phyloP scores from a whole-genome alignment of 2,797 vertebrate genomes.

The Betta splendens region DNA sequence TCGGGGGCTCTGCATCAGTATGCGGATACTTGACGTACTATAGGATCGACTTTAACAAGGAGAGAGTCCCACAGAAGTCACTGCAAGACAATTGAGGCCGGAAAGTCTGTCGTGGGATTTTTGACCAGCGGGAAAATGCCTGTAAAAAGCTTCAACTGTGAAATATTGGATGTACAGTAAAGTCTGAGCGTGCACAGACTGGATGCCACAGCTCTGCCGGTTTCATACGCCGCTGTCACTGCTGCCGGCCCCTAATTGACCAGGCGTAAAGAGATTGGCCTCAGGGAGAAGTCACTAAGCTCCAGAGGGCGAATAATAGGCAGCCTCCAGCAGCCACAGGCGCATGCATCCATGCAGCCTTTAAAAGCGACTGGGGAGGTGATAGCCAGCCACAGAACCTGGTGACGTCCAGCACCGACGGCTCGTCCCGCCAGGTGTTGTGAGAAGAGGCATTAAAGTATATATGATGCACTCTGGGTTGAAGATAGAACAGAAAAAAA shows the following conservation, averaged over 20 bases:
- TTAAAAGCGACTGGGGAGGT: slow-evolving; percentile 53
- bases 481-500: no score
- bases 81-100: slow-evolving; percentile 18
- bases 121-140: background rate
- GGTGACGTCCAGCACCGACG: slow-evolving; percentile 6
- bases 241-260: slow-evolving; percentile 36
- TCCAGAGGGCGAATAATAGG: slow-evolving; percentile 67
- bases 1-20: slow-evolving; percentile 67
- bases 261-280: slow-evolving; percentile 69
- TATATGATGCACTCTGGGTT: background rate
- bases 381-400: slow-evolving; percentile 29
- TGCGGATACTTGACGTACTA: slow-evolving; percentile 74
- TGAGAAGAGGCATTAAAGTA: background rate
- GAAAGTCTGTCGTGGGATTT: background rate
- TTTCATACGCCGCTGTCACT: slow-evolving; percentile 40
- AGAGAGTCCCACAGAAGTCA: slow-evolving; percentile 54
- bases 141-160: background rate
- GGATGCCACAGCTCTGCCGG: slow-evolving; percentile 10
- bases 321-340: slow-evolving; percentile 54
- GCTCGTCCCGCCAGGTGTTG: background rate
- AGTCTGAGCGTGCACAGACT: background rate
- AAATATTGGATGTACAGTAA: background rate
- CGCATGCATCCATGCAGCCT: slow-evolving; percentile 45
- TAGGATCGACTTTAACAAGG: slow-evolving; percentile 64
- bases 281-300: slow-evolving; percentile 78